Percentiles rank a stretch among this genome's conserved stretches.
Evolutionary conservation across 2,797 vertebrate species (phyloP).

Genomic region (Eulemur albifrons): DNA sequence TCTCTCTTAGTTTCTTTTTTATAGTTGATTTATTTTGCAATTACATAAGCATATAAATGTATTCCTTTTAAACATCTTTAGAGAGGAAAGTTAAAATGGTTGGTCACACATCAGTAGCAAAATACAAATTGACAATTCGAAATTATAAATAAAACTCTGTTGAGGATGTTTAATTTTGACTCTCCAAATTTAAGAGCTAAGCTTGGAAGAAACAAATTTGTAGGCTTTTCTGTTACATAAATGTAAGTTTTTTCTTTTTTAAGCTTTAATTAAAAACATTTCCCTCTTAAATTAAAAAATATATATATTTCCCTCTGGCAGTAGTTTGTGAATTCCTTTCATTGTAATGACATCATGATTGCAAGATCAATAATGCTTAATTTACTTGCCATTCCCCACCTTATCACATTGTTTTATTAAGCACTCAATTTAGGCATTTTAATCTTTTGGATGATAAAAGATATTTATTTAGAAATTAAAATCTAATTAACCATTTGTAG

Average conservation of each 20-base stretch:
- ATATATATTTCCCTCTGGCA: slow-evolving; percentile 43
- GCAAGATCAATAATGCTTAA: slow-evolving; percentile 47
- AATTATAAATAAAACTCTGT: slow-evolving; percentile 63
- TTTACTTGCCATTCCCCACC: slow-evolving; percentile 19
- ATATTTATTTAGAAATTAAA: slow-evolving; percentile 58
- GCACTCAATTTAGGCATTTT: slow-evolving; percentile 41
- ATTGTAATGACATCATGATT: slow-evolving; percentile 55
- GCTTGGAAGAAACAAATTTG: slow-evolving; percentile 35
- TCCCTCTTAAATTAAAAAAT: slow-evolving; percentile 58
- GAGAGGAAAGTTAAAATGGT: slow-evolving; percentile 78
- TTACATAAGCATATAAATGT: slow-evolving; percentile 70
- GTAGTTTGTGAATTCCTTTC: slow-evolving; percentile 58
- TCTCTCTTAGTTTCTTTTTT: slow-evolving; percentile 69
- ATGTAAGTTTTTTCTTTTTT: background rate
- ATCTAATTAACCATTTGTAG: slow-evolving; percentile 11
- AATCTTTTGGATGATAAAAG: slow-evolving; percentile 25
- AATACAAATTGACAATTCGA: slow-evolving; percentile 73
- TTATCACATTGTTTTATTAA: background rate
- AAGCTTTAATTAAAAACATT: slow-evolving; percentile 64
- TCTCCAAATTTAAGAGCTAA: slow-evolving; percentile 56
- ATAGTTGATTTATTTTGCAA: slow-evolving; percentile 73
- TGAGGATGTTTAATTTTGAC: slow-evolving; percentile 53
- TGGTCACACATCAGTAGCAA: slow-evolving; percentile 72
- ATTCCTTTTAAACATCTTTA: slow-evolving; percentile 73
- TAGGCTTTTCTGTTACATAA: slow-evolving; percentile 52